Conservation (phyloP, 2,797 vertebrate genomes). For the Cichlasoma orientale region DNA sequence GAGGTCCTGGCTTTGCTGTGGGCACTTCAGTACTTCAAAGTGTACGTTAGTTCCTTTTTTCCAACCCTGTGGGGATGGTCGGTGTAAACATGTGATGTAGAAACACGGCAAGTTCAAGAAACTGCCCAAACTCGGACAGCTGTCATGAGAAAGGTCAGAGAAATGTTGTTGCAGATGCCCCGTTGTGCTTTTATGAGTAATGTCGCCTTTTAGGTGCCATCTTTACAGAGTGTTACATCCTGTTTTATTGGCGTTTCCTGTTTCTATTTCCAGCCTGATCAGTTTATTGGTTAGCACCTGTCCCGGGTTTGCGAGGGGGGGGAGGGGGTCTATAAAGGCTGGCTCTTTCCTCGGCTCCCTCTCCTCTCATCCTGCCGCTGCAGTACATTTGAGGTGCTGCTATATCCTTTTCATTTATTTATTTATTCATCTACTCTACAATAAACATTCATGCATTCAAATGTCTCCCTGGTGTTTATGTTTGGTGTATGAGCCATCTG, state of each 20-base stretch:
- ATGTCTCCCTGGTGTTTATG: background rate
- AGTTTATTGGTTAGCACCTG: conserved; percentile 9
- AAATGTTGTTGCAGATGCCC: background rate
- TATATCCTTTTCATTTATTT: background rate
- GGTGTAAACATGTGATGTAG: background rate
- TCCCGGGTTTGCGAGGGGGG: background rate
- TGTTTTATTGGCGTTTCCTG: conserved; percentile 3
- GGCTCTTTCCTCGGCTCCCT: background rate
- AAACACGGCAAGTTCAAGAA: background rate
- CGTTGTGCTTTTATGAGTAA: background rate
- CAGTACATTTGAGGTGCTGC: background rate
- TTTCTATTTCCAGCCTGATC: background rate
- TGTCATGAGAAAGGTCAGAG: background rate
- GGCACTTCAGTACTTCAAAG: background rate
- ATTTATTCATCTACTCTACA: background rate
- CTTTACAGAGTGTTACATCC: background rate
- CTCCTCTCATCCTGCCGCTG: background rate
- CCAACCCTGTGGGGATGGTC: background rate
- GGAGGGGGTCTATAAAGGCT: background rate
- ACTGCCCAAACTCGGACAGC: background rate
- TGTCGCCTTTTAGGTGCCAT: conserved; percentile 1
- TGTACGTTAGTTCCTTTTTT: background rate
- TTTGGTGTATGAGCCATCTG: background rate
- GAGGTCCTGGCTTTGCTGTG: background rate
- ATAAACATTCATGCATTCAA: background rate